phyloP scores from a whole-genome alignment of 2,797 vertebrate genomes.

The Chaetophractus vellerosus region DNA sequence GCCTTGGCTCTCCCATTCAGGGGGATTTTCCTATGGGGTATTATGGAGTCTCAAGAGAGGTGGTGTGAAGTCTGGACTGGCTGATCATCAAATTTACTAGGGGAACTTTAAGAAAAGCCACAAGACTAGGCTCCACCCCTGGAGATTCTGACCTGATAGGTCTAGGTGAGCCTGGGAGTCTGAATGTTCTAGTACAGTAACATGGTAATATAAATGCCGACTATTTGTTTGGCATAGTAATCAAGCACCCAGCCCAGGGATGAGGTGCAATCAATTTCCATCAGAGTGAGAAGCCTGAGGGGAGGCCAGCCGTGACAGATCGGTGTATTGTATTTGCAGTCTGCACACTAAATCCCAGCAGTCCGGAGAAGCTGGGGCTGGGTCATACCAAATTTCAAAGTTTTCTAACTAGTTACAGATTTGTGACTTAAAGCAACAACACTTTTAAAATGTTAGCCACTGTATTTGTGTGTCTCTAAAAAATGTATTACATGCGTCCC shows the following conservation, averaged over 20 bases:
- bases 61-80: not conserved
- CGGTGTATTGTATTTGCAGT: not conserved
- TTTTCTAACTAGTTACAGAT: slow-evolving; percentile 12
- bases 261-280: slow-evolving; percentile 66
- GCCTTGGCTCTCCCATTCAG: not conserved
- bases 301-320: slow-evolving; percentile 19
- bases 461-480: slow-evolving; percentile 28
- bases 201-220: not conserved
- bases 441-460: slow-evolving; percentile 40
- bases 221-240: slow-evolving; percentile 6
- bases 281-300: not conserved
- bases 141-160: slow-evolving; percentile 14
- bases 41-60: not conserved
- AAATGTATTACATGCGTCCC: not conserved
- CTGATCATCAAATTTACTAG: not conserved
- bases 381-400: slow-evolving; percentile 47
- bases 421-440: slow-evolving; percentile 55
- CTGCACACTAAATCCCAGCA: not conserved
- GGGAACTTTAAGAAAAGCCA: slow-evolving; percentile 39
- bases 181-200: slow-evolving; percentile 63
- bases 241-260: not conserved
- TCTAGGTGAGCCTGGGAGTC: not conserved
- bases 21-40: not conserved
- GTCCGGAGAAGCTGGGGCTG: not conserved
- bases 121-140: not conserved